Evolutionary conservation across 2,888 invertebrate genomes (phyloP), one percentile per base, ranked within the genome.

Genomic region (Apotomis capreana): DNA sequence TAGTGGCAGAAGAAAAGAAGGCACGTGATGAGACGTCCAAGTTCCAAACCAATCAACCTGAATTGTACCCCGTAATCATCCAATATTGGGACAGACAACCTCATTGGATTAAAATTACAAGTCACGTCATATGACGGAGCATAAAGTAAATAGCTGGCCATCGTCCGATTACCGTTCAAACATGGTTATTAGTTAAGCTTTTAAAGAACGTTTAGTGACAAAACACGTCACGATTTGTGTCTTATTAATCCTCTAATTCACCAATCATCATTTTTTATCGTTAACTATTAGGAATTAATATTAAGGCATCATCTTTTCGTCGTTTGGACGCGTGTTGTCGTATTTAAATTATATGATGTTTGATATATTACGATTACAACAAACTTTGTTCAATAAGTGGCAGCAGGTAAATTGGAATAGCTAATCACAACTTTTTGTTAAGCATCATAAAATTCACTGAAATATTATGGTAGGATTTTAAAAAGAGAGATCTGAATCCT

Each of bases 131-230:
- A 76, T 87, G 88, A 88, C 86, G 80, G 71, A 74, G 77, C 79
- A 81, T 36, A 62, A 70, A 80, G 76, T 80, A 81, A 80, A 78
- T 78, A 79, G 77, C 77, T 79, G 81, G 82, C 81, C 79, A 83
- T 83, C 79, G 81, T 71, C 76, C 76, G 74, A 84, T 84, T 84
- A 81, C 79, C 77, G 79, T 80, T 79, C 79, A 80, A 83, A 83
- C 79, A 75, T 76, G 79, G 81, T 82, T 83, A 86, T 86, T n/a
- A n/a, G n/a, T n/a, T 86, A 86, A 81, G 85, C 84, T 87, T 87
- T 87, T 84, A 87, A 78, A 79, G 77, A 84, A 75, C 86, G 80
- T 86, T 87, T 86, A 85, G 83, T 81, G 85, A 85, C 85, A 84
- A 81, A 82, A 78, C 71, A 63, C 40, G 57, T 72, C 71, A 72